Evolutionary conservation across 2,797 vertebrate species (phyloP).

Genomic region (Alcedo quadribrachys): DNA sequence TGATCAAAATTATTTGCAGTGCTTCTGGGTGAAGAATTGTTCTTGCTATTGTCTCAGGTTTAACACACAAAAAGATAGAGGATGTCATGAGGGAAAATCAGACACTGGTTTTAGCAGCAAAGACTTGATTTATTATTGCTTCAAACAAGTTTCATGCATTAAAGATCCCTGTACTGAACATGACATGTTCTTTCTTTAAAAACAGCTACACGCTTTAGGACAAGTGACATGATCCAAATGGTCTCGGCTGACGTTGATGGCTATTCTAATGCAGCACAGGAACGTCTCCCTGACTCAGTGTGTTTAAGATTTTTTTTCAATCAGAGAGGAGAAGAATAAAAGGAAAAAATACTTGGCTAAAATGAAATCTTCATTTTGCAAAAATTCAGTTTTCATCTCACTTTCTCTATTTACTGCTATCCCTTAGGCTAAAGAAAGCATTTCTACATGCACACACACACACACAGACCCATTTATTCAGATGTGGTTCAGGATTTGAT

Average conservation of each 20-base stretch:
- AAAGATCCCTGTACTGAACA: constrained; percentile 73
- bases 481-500: constrained; percentile 4
- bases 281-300: constrained; percentile 31
- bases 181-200: constrained; percentile 73
- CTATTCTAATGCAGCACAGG: constrained; percentile 69
- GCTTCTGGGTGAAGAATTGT: neutral
- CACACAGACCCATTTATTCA: neutral
- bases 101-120: constrained; percentile 65
- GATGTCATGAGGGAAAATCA: constrained; percentile 56
- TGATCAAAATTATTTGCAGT: constrained; percentile 33
- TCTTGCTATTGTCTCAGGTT: constrained; percentile 43
- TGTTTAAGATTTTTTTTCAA: constrained; percentile 55
- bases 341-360: neutral
- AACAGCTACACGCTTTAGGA: constrained; percentile 69
- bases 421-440: constrained; percentile 18
- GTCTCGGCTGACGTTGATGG: constrained; percentile 67
- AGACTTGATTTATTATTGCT: constrained; percentile 76
- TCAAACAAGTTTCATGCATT: constrained; percentile 76
- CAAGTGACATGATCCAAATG: constrained; percentile 76
- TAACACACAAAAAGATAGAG: constrained; percentile 1
- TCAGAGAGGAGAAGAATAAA: constrained; percentile 16
- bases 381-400: constrained; percentile 33
- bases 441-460: neutral
- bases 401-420: neutral
- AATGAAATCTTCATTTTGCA: neutral